Evolutionary conservation across 30 jellyfish, hydroid and myxozoan genomes (phyloP).

Genomic region (Mastigias papua): DNA sequence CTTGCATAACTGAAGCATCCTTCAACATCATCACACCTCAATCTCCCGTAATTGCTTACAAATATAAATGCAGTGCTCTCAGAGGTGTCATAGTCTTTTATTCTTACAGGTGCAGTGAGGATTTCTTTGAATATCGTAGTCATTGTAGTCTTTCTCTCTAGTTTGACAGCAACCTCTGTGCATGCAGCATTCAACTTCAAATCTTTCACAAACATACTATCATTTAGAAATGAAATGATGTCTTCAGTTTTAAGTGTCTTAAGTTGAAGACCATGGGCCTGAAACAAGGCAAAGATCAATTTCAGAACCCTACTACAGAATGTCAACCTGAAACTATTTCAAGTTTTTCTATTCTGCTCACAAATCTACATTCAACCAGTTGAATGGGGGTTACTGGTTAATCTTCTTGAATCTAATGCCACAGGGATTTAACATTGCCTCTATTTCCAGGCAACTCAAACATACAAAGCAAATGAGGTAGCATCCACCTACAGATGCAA

Average conservation of each 20-base stretch:
- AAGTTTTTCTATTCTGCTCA: no score
- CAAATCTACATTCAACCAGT: no score
- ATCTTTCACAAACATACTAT: background rate
- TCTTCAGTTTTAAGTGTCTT: background rate
- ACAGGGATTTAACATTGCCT: no score
- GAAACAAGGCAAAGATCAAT: background rate
- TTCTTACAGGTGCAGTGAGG: background rate
- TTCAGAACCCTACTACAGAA: background rate
- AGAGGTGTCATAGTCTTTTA: background rate
- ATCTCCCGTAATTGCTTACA: background rate
- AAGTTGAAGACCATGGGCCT: background rate
- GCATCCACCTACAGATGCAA: no score
- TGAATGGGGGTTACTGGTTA: no score
- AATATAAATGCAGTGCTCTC: background rate
- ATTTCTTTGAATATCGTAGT: background rate
- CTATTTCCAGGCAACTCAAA: no score
- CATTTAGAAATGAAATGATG: background rate
- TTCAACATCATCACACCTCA: background rate
- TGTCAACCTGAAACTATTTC: no score
- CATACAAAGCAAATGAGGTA: no score
- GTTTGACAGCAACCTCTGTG: slow-evolving; percentile 4
- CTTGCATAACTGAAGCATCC: slow-evolving; percentile 26
- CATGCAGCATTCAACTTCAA: slow-evolving; percentile 4
- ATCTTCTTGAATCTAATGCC: no score
- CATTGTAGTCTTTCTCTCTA: slow-evolving; percentile 6